phyloP scores from a whole-genome alignment of 2,113 vertebrate species.

The Gymnogyps californianus region DNA sequence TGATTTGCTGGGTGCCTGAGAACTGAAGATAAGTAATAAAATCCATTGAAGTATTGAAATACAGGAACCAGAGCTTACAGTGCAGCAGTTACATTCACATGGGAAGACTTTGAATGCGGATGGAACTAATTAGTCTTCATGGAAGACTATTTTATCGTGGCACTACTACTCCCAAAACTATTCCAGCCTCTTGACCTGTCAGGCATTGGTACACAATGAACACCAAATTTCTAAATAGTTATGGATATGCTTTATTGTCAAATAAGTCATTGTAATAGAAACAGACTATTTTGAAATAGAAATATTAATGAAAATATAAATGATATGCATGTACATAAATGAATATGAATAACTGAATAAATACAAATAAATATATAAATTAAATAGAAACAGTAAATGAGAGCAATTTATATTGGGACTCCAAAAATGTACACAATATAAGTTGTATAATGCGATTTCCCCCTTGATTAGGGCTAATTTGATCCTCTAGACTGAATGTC shows the following conservation, averaged over 20 bases:
- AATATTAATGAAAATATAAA: neutral
- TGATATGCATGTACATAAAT: neutral
- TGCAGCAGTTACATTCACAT: neutral
- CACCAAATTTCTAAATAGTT: neutral
- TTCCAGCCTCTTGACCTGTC: neutral
- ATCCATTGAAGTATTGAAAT: neutral
- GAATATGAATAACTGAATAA: neutral
- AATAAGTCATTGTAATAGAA: neutral
- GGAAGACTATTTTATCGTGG: neutral
- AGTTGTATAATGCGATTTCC: neutral
- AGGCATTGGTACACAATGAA: neutral
- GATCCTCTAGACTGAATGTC: neutral
- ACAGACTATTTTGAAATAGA: neutral
- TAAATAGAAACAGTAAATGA: neutral
- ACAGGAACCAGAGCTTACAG: neutral
- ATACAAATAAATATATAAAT: neutral
- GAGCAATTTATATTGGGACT: neutral
- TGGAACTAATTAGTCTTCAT: neutral
- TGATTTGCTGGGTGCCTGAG: neutral
- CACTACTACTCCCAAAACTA: neutral
- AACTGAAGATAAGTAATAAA: conserved; percentile 25
- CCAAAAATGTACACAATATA: neutral
- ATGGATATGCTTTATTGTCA: neutral
- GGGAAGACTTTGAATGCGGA: neutral
- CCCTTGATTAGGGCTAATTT: neutral